Percentiles rank a stretch among this genome's conserved stretches.
Conservation (phyloP, 2,113 vertebrate genomes). For the Bos taurus region ARS-UCD2.0 NC_037339.1:20423001-20423500, state of each 20-base stretch:
- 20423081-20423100: not conserved
- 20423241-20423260: not conserved
- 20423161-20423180: fast-evolving
- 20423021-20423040: not conserved
- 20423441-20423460: not conserved
- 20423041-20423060: not conserved
- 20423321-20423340: conserved; percentile 38
- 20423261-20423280: not conserved
- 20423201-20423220: not conserved
- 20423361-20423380: conserved; percentile 3
- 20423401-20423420: conserved; percentile 41
- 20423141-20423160: not conserved
- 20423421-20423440: not conserved
- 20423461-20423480: not conserved
- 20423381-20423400: conserved; percentile 45
- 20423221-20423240: not conserved
- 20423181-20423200: not conserved
- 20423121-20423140: not conserved
- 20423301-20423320: not conserved
- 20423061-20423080: not conserved
- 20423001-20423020: not conserved
- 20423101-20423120: not conserved
- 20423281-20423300: not conserved
- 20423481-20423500: conserved; percentile 1
- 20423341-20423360: not conserved